Conservation (phyloP, 2,888 invertebrate species). For the Pegoplata infirma region DNA sequence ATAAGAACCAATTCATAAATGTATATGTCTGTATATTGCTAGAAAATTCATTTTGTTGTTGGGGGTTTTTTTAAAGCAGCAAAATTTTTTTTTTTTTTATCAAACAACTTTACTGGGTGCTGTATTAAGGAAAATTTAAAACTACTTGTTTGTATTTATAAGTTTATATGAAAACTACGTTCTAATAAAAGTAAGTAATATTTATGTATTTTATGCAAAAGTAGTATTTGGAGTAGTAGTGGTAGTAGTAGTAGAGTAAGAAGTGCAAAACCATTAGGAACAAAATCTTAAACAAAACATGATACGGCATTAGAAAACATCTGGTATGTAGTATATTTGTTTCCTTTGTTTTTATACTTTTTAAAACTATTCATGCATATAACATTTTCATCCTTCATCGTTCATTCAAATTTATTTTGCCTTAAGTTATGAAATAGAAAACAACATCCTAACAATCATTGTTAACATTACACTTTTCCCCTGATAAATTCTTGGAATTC, state of each 20-base stretch:
- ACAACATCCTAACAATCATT: neutral
- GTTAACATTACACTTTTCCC: neutral
- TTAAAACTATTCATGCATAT: neutral
- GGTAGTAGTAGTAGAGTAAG: neutral
- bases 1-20: neutral
- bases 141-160: no score
- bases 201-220: neutral
- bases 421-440: neutral
- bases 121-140: neutral
- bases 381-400: neutral
- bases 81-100: neutral
- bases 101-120: neutral
- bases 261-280: constrained; percentile 27
- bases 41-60: neutral
- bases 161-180: neutral
- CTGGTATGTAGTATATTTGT: no score
- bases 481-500: neutral
- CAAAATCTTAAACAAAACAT: constrained; percentile 18
- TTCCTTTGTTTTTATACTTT: neutral
- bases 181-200: neutral
- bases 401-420: neutral
- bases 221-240: neutral
- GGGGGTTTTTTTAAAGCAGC: neutral
- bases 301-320: neutral
- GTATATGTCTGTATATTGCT: neutral